Base-by-base conservation (phyloP, 2,888 invertebrate species). In the Cantharis rustica region DNA sequence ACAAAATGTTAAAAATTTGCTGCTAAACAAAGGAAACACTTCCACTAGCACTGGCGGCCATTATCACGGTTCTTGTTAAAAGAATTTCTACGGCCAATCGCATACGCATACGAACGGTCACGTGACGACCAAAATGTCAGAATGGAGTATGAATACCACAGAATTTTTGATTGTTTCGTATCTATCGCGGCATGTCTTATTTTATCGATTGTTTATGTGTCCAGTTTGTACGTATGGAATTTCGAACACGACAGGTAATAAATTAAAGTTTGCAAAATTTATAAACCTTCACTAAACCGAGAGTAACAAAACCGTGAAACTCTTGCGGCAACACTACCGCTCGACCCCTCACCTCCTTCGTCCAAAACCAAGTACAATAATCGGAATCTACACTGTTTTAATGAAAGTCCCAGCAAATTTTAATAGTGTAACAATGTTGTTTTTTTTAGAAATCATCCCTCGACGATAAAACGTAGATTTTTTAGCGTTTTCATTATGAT, bases 181-280 rank as follows among this genome's bases (percentile, higher is more conserved):
- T 93, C 95, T 71, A 90, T 95, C 83, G 88, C 93, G 80, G 92
- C 95, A 81, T 96, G 96, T 89, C 89, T 96, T 81, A 89, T 93
- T 78, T 90, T 97, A 83, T 94, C 96, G 11, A 88, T 94, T 81
- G 89, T 93, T 61, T 97, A 95, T 90, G 95, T 97, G 80, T 94
- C 93, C 75, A 97, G 97, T 89, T 91, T 97, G 76, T 96, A 97
- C 88, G 91, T 97, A 72, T 97, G 97, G 96, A 93, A 92, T 84
- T 92, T 93, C 75, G 92, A 93, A 84, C 91, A 93, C 83, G 91
- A 91, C 90, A 95, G 95, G 95, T 94, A 91, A 78, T 71, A 73
- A 79, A 73, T 77, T 79, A 69, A 69, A 73, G 71, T 68, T 74
- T 61, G 69, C 75, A 74, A 79, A 75, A 76, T 27, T 77, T 72